These are phyloP conservation scores for Macroteleia sp. DNA, from an alignment of 2,888 invertebrate genomes.

Conservation along the genomic window DNA sequence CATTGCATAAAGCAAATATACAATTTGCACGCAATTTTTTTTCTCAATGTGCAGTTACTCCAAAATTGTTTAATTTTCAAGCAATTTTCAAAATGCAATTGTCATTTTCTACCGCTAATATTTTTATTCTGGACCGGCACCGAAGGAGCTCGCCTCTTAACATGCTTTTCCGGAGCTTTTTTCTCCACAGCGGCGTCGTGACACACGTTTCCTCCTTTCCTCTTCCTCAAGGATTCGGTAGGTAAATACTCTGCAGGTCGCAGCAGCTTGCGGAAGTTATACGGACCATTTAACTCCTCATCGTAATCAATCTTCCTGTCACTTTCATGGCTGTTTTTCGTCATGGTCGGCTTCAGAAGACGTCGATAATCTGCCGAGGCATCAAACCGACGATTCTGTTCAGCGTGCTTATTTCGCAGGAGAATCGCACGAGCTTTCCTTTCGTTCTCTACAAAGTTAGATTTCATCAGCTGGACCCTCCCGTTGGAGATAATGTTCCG, in stretches of 20 bases:
- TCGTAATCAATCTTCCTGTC: constrained; percentile 78
- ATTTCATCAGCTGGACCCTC: constrained; percentile 28
- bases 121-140: constrained; percentile 74
- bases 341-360: constrained; percentile 72
- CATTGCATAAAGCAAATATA: too few relatives aligned
- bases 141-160: constrained; percentile 78
- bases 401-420: constrained; percentile 30
- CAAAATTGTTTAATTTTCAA: too few relatives aligned
- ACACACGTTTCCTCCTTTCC: constrained; percentile 85
- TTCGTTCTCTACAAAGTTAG: constrained; percentile 48
- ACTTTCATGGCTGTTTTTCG: constrained; percentile 68
- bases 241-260: constrained; percentile 88
- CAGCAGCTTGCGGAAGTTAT: constrained; percentile 88
- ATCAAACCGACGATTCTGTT: constrained; percentile 47
- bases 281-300: constrained; percentile 87
- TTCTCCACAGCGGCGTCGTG: constrained; percentile 71
- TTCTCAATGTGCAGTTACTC: too few relatives aligned
- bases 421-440: constrained; percentile 42
- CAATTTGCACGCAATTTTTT: too few relatives aligned
- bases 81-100: too few relatives aligned
- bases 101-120: too few relatives aligned
- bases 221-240: constrained; percentile 88
- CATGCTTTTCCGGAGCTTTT: constrained; percentile 75
- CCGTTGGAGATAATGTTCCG: constrained; percentile 29
- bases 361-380: constrained; percentile 73